A percentile compares a stretch with the other conserved stretches of the same genome.
phyloP scores from a whole-genome alignment of 2,888 invertebrate genomes.

The Bruchidius siliquastri region DNA sequence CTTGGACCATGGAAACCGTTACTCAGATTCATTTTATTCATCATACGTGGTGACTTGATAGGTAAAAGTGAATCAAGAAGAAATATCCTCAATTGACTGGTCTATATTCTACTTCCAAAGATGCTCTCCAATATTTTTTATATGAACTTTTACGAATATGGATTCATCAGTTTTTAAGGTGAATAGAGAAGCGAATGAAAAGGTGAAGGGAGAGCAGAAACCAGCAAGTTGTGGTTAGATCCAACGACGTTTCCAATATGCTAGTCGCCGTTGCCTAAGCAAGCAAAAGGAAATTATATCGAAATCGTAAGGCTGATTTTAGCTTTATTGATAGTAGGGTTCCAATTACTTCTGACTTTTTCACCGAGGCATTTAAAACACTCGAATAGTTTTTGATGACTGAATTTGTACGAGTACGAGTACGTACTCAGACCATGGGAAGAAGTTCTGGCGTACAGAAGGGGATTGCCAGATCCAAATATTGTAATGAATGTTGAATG shows the following conservation, averaged over 20 bases:
- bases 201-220: background rate
- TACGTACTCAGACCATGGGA: too few relatives aligned
- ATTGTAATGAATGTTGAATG: too few relatives aligned
- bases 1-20: too few relatives aligned
- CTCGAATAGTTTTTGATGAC: too few relatives aligned
- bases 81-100: background rate
- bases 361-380: too few relatives aligned
- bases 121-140: background rate
- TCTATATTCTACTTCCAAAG: background rate
- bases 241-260: background rate
- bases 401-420: too few relatives aligned
- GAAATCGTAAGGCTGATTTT: background rate
- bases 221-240: background rate
- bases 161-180: background rate
- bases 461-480: too few relatives aligned
- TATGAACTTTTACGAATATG: background rate
- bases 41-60: too few relatives aligned
- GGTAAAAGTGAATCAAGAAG: too few relatives aligned
- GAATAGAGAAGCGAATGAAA: background rate
- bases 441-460: too few relatives aligned
- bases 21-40: too few relatives aligned
- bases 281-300: background rate
- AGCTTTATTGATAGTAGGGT: background rate
- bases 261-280: background rate
- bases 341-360: background rate